Base-by-base conservation (phyloP, 2,888 invertebrate genomes). In the Parascotia fuliginaria region DNA sequence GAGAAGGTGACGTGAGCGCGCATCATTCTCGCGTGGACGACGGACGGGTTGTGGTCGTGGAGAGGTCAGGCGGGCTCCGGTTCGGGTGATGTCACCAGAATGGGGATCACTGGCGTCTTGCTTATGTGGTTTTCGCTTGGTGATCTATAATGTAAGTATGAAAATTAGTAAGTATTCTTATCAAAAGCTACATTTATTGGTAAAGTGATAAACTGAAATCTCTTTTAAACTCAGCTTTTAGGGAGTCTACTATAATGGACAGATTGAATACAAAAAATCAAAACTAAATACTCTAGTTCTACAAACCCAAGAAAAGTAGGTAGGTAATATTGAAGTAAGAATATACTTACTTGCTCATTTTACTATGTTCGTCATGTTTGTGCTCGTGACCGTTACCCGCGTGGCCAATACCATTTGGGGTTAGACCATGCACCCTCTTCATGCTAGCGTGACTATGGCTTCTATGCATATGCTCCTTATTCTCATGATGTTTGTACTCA, bases 361-460 rank as follows among this genome's bases (percentile, higher is more conserved):
- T 82, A 63, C 60, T 73, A 70, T 79, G 81, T 39, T 85, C 80
- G 48, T 85, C 82, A 38, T 77, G 71, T 62, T 53, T 83, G 46
- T 85, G 82, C 1, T 89, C 87, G 53, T 85, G 84, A 6, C 83
- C 88, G 48, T 84, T 85, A 39, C 62, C 77, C 40, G 80, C 76
- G 55, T 87, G 87, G 12, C 80, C 81, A 9, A 87, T 53, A n/a
- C 90, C 91, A 50, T 92, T 92, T 0, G 91, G 89, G 22, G 69
- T 83, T 14, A 83, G 66, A 1, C 78, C 82, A 58, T 90, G 89
- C 9, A 67, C 75, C 49, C 74, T 85, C 74, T 88, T 91, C 84
- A 92, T 89, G 55, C 86, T 91, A 41, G 88, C 82, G 59, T 92
- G 90, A 65, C 92, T 92, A 58, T 90, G 88, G 49, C 89, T 89